These are phyloP conservation scores for Hemibagrus guttatus DNA, from an alignment of 2,797 vertebrate species.

Conservation along the genomic window DNA sequence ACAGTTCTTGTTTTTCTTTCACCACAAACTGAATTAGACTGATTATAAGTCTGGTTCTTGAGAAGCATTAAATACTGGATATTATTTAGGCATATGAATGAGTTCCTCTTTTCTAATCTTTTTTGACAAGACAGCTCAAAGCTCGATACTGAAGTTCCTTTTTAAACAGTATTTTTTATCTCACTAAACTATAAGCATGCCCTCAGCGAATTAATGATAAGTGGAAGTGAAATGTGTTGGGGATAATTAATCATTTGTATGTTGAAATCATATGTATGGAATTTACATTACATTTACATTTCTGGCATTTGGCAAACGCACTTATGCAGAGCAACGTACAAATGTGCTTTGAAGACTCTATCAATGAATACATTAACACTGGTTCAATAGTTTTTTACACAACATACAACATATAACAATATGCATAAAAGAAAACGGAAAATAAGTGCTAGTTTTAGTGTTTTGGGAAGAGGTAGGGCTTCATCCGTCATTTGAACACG, in stretches of 20 bases:
- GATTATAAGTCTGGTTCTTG: not conserved
- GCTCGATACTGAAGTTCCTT: not conserved
- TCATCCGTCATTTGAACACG: too few relatives aligned
- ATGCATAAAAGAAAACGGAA: too few relatives aligned
- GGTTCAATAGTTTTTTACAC: too few relatives aligned
- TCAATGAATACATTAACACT: too few relatives aligned
- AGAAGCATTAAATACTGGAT: not conserved
- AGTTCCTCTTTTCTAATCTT: not conserved
- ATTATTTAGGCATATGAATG: not conserved
- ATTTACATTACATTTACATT: too few relatives aligned
- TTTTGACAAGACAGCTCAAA: not conserved
- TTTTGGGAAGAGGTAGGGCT: too few relatives aligned
- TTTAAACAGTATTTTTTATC: not conserved
- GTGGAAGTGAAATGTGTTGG: not conserved
- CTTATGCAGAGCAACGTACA: too few relatives aligned
- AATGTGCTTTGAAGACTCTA: too few relatives aligned
- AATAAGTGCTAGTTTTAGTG: too few relatives aligned
- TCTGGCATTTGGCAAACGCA: too few relatives aligned
- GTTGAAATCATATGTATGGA: not conserved
- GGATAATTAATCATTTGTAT: not conserved
- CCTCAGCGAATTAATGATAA: not conserved
- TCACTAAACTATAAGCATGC: not conserved
- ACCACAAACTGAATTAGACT: not conserved
- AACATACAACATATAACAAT: too few relatives aligned
- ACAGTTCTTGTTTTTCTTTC: not conserved